Base-by-base conservation (phyloP, 2,113 vertebrate species). In the Cololabis saira region DNA sequence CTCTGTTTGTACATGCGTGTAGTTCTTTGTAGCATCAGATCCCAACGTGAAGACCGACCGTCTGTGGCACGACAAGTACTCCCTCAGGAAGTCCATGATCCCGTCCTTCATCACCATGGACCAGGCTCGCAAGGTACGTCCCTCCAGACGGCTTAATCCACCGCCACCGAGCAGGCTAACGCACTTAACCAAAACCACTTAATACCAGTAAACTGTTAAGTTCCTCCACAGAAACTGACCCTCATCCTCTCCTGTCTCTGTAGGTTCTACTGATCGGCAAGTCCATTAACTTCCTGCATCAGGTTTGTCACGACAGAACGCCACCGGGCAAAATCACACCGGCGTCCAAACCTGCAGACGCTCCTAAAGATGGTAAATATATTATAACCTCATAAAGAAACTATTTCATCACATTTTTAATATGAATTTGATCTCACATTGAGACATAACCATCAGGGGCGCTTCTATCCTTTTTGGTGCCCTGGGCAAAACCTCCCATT, bases 1-100 rank as follows among this genome's bases (percentile, higher is more conserved):
- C 6, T 16, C 9, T 13, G 12, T 17, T 45, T 11, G 30, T 61
- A 24, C 67, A 27, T 62, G 40, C 74, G 5, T 78, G 49, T 60
- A 99, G 97, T 98, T 99, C 81, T 99, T 99, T 76, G 98, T 99
- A 72, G 97, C 98, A 2, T 98, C 98, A 4, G 97, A 99, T 87
- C 97, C 98, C 16, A 95, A 97, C 2, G 96, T 99, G 52, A 99
- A 99, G 92, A 93, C 97, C 0, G 98, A 99, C 82, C 91, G 97
- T 1, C 92, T 99, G 59, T 99, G 98, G 97, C 98, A 99, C 21
- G 97, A 99, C 87, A 99, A 99, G 62, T 99, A 99, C 55, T 96
- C 95, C 17, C 85, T 99, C 83, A 94, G 98, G 84, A 98, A 96
- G 71, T 97, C 96, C 0, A 99, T 99, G 98, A 97, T 99, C 67